Base-by-base conservation (phyloP, 2,113 vertebrate species). In the Toxotes jaculatrix region DNA sequence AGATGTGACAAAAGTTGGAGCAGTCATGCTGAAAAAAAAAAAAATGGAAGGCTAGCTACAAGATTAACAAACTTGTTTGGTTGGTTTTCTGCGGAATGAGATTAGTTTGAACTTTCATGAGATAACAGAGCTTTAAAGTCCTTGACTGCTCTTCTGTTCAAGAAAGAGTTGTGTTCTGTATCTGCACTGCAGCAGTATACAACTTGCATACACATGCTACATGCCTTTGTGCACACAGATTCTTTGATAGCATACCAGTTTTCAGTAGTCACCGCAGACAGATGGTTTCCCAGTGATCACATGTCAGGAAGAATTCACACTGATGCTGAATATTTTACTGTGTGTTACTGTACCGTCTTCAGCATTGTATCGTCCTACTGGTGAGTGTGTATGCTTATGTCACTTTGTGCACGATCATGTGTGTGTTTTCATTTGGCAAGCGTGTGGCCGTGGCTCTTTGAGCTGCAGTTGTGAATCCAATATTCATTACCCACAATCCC, bases 141-240 rank as follows among this genome's bases (percentile, higher is more conserved):
- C 42, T 27, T 51, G 38, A 53, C 19, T 60, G 42, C 21, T 72
- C 8, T 31, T 42, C 47, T 47, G 16, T 4, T 34, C 12, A n/a
- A 63, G 71, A 31, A 3, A 51, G 38, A 63, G 51, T 3, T 42
- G n/a, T 74, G 63, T 66, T 57, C 0, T 76, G 34, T 64, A 23
- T 80, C 69, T 84, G 84, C 62, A 77, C 71, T 88, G 84, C 83
- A 85, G 53, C 56, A 49, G 27, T 78, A 9, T 14, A 74, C 55
- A 63, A 65, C 70, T 53, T 63, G 34, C 47, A 63, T 38, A 17
- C 19, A 49, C 32, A 68, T 34, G 21, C 17, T 53, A 27, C 9
- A 4, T 36, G 36, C 40, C 17, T n/a, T 40, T 67, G 53, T 73
- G 62, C 47, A 62, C 27, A 27, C 27, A 27, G 27, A 27, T 57